Evolutionary conservation across 2,797 vertebrate genomes (phyloP).

Genomic region (Artibeus jamaicensis): DNA sequence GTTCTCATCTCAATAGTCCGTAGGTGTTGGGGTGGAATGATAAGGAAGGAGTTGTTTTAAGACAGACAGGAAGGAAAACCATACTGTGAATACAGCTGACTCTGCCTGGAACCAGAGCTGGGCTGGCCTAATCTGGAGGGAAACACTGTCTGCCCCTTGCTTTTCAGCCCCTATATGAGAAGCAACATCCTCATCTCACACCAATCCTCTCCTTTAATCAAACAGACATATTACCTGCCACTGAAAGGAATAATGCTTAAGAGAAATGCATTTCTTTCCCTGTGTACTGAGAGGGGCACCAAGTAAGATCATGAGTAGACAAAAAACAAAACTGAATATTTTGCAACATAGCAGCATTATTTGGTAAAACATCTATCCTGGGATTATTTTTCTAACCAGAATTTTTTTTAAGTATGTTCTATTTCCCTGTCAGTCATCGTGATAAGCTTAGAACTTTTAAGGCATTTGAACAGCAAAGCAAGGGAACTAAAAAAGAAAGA

Average conservation of each 20-base stretch:
- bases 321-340: background rate
- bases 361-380: constrained; percentile 11
- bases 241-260: constrained; percentile 8
- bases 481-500: background rate
- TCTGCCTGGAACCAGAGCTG: background rate
- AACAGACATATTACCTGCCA: background rate
- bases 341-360: background rate
- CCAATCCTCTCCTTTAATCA: background rate
- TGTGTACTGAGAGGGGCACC: background rate
- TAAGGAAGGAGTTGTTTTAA: background rate
- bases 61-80: background rate
- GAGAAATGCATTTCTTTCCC: background rate
- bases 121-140: background rate
- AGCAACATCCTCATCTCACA: background rate
- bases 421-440: background rate
- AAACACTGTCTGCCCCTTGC: background rate
- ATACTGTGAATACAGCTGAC: background rate
- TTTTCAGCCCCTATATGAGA: background rate
- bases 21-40: background rate
- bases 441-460: background rate
- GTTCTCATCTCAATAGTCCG: background rate
- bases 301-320: background rate
- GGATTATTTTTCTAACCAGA: constrained; percentile 12
- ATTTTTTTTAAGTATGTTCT: background rate
- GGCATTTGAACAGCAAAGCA: background rate